Percentiles rank a stretch among this genome's conserved stretches.
Conservation (phyloP, 2,797 vertebrate species). For the Sciurus vulgaris region DNA sequence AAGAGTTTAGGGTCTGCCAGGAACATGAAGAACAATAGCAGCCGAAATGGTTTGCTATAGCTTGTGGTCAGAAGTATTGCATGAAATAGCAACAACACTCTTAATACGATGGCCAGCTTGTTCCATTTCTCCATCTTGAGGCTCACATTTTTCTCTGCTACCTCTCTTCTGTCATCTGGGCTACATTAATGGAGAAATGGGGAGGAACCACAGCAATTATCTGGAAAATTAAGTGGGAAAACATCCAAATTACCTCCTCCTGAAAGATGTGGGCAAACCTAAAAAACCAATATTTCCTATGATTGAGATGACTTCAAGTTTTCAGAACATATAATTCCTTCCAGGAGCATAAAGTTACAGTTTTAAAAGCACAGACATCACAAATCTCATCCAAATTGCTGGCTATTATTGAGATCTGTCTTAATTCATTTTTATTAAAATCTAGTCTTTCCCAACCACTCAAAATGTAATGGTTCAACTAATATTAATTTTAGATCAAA, state of each 20-base stretch:
- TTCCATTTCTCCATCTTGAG: constrained; percentile 44
- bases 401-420: constrained; percentile 49
- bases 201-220: constrained; percentile 79
- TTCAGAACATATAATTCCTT: constrained; percentile 66
- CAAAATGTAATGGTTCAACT: background rate
- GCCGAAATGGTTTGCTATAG: constrained; percentile 64
- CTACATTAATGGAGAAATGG: constrained; percentile 78
- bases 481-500: constrained; percentile 26
- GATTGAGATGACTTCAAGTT: constrained; percentile 71
- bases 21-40: constrained; percentile 81
- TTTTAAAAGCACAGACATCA: constrained; percentile 51
- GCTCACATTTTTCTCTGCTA: constrained; percentile 59
- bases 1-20: constrained; percentile 80
- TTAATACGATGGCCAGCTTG: constrained; percentile 68
- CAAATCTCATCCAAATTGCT: constrained; percentile 47
- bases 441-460: constrained; percentile 23
- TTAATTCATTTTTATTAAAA: constrained; percentile 64
- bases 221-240: constrained; percentile 80
- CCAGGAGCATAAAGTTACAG: constrained; percentile 54
- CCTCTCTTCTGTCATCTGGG: constrained; percentile 74
- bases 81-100: constrained; percentile 75
- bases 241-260: constrained; percentile 64
- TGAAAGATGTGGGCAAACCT: constrained; percentile 57
- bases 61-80: constrained; percentile 58
- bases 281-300: constrained; percentile 67